These are phyloP conservation scores for Protonibea diacanthus DNA, from an alignment of 2,797 vertebrate species.

Conservation along the genomic window DNA sequence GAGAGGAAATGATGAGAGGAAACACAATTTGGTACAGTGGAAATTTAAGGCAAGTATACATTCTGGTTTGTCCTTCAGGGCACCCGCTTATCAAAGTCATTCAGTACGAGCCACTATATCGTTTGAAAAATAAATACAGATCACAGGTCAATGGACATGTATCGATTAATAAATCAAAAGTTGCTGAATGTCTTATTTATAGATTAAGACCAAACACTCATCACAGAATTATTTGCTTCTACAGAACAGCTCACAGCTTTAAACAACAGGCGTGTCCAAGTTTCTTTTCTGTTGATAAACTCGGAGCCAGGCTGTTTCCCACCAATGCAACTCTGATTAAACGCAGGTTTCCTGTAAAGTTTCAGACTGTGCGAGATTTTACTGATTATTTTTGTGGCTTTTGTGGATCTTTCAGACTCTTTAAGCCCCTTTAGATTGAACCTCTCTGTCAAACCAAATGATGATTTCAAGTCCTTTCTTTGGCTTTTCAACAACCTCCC, in stretches of 20 bases:
- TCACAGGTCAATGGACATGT: slow-evolving; percentile 11
- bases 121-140: slow-evolving; percentile 63
- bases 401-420: neutral
- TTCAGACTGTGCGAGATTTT: neutral
- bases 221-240: slow-evolving; percentile 17
- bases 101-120: slow-evolving; percentile 40
- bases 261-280: neutral
- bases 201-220: slow-evolving; percentile 12
- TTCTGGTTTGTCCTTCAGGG: slow-evolving; percentile 76
- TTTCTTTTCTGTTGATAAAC: slow-evolving; percentile 13
- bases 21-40: slow-evolving; percentile 61
- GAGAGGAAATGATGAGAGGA: slow-evolving; percentile 30
- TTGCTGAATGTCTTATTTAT: slow-evolving; percentile 14
- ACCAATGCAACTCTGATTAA: neutral
- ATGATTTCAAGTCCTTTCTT: neutral
- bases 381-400: slow-evolving; percentile 14
- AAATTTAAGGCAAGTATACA: slow-evolving; percentile 81
- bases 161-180: slow-evolving; percentile 27
- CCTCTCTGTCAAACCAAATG: neutral
- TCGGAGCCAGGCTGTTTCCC: neutral
- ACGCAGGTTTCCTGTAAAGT: neutral
- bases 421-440: neutral
- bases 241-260: slow-evolving; percentile 28
- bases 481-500: neutral
- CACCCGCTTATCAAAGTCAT: slow-evolving; percentile 59